Percentiles rank a stretch among this genome's conserved stretches.
phyloP scores from a whole-genome alignment of 1,140 invertebrate species.

The Rhagoletis pomonella region DNA sequence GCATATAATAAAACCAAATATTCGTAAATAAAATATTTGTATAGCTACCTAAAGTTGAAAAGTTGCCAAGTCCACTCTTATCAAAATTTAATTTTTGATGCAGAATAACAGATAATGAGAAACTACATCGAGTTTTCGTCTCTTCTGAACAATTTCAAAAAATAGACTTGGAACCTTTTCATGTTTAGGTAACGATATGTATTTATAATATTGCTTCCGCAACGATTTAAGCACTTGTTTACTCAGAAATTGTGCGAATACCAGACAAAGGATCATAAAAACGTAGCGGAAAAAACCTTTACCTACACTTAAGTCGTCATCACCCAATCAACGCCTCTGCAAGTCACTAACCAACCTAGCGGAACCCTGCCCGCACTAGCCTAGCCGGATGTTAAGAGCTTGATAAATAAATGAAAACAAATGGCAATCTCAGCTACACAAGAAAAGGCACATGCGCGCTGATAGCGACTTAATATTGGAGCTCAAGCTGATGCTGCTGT shows the following conservation, averaged over 20 bases:
- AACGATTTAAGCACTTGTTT: too few relatives aligned
- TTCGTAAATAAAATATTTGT: too few relatives aligned
- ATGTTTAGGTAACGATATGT: too few relatives aligned
- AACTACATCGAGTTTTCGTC: too few relatives aligned
- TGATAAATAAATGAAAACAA: neutral
- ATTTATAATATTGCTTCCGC: too few relatives aligned
- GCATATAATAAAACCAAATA: too few relatives aligned
- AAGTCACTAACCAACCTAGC: neutral
- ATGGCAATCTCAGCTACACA: neutral
- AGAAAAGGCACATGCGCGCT: neutral
- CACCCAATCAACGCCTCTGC: neutral
- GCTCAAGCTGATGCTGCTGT: neutral
- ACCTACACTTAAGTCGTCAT: neutral
- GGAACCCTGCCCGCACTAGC: neutral
- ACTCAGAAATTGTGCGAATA: neutral
- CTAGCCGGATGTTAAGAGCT: neutral
- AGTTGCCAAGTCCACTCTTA: too few relatives aligned
- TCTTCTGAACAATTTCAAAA: too few relatives aligned
- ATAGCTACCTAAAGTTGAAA: too few relatives aligned
- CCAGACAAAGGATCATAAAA: constrained; percentile 28
- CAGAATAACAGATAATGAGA: too few relatives aligned
- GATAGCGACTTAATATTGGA: neutral
- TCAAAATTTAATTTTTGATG: too few relatives aligned
- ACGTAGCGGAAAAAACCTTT: neutral
- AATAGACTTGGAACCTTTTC: too few relatives aligned